Conservation (phyloP, 2,113 vertebrate genomes). For the Panurus biarmicus region DNA sequence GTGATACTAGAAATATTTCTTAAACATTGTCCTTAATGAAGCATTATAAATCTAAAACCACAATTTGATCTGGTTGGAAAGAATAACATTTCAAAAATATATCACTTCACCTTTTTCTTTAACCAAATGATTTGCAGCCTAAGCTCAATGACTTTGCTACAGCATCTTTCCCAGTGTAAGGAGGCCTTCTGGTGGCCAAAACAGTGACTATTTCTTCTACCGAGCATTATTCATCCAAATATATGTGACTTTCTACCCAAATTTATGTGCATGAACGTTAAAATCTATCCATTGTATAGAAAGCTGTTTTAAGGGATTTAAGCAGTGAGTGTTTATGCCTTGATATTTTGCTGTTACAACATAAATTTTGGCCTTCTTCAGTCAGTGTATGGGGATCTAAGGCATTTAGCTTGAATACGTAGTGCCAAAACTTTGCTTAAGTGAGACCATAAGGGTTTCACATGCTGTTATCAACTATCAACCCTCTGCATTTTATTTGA, state of each 20-base stretch:
- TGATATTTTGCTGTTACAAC: neutral
- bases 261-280: neutral
- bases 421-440: neutral
- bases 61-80: neutral
- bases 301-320: neutral
- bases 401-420: neutral
- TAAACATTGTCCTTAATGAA: neutral
- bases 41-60: neutral
- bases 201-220: neutral
- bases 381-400: neutral
- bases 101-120: neutral
- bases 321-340: neutral
- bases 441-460: neutral
- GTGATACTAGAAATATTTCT: neutral
- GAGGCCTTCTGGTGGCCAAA: slow-evolving; percentile 70
- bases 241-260: neutral
- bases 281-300: neutral
- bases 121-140: neutral
- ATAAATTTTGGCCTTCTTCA: neutral
- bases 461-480: neutral
- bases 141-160: neutral
- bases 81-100: neutral
- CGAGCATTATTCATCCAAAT: neutral
- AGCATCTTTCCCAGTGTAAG: slow-evolving; percentile 40
- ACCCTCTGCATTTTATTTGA: neutral